These are phyloP conservation scores for Atta texana DNA, from an alignment of 1,140 invertebrate species.

Conservation along the genomic window DNA sequence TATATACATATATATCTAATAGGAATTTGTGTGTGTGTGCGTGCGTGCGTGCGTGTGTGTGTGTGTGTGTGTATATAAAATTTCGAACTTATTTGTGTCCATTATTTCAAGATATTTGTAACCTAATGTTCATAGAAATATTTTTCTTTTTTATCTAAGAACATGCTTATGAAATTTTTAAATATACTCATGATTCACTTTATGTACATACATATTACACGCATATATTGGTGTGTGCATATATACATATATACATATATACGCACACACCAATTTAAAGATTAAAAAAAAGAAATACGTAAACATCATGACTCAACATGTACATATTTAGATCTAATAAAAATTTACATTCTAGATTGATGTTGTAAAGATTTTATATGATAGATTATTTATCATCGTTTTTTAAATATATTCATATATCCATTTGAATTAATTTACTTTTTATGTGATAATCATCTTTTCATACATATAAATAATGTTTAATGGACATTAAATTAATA, in stretches of 20 bases:
- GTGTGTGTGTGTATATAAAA: too few relatives aligned
- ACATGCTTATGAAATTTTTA: too few relatives aligned
- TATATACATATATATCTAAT: too few relatives aligned
- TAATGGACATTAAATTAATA: slow-evolving; percentile 16
- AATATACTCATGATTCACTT: too few relatives aligned
- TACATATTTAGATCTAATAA: slow-evolving; percentile 2
- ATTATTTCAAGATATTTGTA: too few relatives aligned
- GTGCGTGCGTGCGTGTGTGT: too few relatives aligned
- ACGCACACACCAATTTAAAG: background rate
- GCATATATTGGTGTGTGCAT: too few relatives aligned
- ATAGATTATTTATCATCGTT: slow-evolving; percentile 2
- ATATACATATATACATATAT: background rate
- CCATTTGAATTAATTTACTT: slow-evolving; percentile 23
- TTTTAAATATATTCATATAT: slow-evolving; percentile 1
- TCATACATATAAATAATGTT: background rate
- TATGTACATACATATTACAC: background rate
- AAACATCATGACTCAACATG: background rate
- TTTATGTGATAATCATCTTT: background rate
- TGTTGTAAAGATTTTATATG: slow-evolving; percentile 2
- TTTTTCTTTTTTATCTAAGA: too few relatives aligned
- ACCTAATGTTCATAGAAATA: too few relatives aligned
- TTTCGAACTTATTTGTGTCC: too few relatives aligned
- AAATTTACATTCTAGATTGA: background rate
- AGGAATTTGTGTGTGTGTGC: too few relatives aligned
- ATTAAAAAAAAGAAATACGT: slow-evolving; percentile 2